Evolutionary conservation across 2,888 invertebrate species (phyloP).

Genomic region (Cephus pulcher): DNA sequence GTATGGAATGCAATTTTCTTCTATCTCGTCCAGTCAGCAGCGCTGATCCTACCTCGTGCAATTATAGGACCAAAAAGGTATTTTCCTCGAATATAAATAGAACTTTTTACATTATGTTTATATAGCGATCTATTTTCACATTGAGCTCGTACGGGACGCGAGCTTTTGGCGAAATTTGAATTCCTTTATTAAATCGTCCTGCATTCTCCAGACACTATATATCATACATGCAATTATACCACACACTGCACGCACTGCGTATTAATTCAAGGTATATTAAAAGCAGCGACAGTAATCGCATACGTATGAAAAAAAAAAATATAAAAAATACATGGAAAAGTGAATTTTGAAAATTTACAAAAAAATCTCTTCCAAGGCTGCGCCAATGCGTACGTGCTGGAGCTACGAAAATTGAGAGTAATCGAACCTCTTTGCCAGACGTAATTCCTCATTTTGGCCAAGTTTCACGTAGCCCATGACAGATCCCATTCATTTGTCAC

Average conservation of each 20-base stretch:
- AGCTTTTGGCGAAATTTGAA: conserved; percentile 2
- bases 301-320: not conserved
- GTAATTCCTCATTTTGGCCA: not conserved
- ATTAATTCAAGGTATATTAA: not conserved
- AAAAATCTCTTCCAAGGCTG: not conserved
- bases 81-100: not conserved
- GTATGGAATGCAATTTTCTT: not conserved
- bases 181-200: conserved; percentile 4
- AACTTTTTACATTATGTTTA: not conserved
- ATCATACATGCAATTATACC: not conserved
- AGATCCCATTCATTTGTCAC: not conserved
- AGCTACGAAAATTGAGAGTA: not conserved
- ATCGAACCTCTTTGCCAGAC: not conserved
- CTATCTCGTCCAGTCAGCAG: not conserved
- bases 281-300: not conserved
- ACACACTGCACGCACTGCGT: not conserved
- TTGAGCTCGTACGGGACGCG: not conserved
- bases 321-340: not conserved
- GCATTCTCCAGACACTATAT: not conserved
- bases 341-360: not conserved
- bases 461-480: not conserved
- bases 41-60: not conserved
- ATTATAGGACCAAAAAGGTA: not conserved
- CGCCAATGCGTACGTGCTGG: not conserved
- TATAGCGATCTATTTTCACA: not conserved